Evolutionary conservation across 2,113 vertebrate species (phyloP).

Genomic region (Paedocypris sp.): DNA sequence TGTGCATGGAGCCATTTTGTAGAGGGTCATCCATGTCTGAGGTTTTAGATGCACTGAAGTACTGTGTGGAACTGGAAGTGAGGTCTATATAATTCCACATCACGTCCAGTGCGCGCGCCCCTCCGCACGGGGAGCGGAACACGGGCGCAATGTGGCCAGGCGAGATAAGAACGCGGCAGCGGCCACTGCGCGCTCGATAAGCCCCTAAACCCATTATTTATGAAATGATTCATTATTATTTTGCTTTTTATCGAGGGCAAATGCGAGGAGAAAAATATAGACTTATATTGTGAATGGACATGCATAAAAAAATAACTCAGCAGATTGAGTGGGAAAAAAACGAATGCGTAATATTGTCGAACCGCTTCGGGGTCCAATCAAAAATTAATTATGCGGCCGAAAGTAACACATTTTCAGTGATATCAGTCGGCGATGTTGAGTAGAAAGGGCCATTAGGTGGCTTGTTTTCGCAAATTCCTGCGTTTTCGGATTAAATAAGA

Average conservation of each 20-base stretch:
- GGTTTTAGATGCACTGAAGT: conserved; percentile 51
- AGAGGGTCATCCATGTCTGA: conserved; percentile 60
- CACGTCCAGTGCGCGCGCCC: conserved; percentile 64
- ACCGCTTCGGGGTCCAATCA: conserved; percentile 24
- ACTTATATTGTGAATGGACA: conserved; percentile 38
- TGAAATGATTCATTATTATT: conserved; percentile 77
- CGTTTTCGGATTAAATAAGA: conserved; percentile 2
- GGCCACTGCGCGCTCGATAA: conserved; percentile 68
- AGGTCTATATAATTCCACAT: conserved; percentile 68
- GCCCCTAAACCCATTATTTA: conserved; percentile 74
- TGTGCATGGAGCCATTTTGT: conserved; percentile 73
- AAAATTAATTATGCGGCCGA: conserved; percentile 30
- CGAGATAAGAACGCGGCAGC: conserved; percentile 66
- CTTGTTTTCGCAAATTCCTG: conserved; percentile 20
- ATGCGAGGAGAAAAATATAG: conserved; percentile 32
- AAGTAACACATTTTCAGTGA: conserved; percentile 23
- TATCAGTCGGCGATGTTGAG: conserved; percentile 5
- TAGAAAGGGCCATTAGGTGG: conserved; percentile 3
- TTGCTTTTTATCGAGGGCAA: conserved; percentile 62
- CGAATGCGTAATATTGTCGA: conserved; percentile 25
- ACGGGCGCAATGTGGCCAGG: conserved; percentile 68
- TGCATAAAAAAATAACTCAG: conserved; percentile 37
- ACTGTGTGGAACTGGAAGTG: conserved; percentile 61
- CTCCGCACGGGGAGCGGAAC: conserved; percentile 72
- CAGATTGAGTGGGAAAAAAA: conserved; percentile 6